These are phyloP conservation scores for Leptinotarsa juncta DNA, from an alignment of 2,888 invertebrate genomes.

Conservation along the genomic window DNA sequence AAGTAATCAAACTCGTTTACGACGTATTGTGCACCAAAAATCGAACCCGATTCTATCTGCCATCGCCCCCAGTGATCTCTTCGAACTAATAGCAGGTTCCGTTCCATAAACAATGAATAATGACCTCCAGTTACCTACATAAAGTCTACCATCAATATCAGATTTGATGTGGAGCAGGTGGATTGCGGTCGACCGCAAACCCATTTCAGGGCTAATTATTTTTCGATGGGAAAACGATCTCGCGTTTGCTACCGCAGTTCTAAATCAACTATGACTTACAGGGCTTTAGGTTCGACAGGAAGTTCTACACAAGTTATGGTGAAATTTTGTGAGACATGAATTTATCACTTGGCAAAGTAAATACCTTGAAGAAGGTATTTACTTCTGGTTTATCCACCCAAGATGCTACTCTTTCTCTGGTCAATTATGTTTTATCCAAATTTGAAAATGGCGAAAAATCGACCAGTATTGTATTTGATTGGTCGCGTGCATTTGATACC, in stretches of 20 bases:
- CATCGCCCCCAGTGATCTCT: not conserved
- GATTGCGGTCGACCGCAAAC: constrained; percentile 6
- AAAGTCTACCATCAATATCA: constrained; percentile 17
- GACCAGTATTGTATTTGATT: no score
- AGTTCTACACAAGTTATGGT: no score
- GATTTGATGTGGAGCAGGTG: constrained; percentile 24
- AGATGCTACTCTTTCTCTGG: no score
- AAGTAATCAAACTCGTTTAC: not conserved
- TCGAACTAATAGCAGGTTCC: constrained; percentile 9
- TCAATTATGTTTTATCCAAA: no score
- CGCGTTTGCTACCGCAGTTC: constrained; percentile 10
- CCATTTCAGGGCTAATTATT: constrained; percentile 28
- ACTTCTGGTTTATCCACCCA: no score
- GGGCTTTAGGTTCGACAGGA: not conserved
- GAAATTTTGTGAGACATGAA: no score
- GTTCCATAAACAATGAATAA: constrained; percentile 13
- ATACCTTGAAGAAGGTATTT: no score
- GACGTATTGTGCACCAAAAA: not conserved
- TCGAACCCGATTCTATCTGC: not conserved
- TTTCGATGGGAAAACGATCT: constrained; percentile 21
- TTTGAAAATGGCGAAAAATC: no score
- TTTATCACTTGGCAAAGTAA: no score
- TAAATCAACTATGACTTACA: constrained; percentile 6
- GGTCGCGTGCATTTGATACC: no score
- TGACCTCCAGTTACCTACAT: constrained; percentile 7